phyloP scores from a whole-genome alignment of 2,888 invertebrate species.

The Chrysolina haemoptera region DNA sequence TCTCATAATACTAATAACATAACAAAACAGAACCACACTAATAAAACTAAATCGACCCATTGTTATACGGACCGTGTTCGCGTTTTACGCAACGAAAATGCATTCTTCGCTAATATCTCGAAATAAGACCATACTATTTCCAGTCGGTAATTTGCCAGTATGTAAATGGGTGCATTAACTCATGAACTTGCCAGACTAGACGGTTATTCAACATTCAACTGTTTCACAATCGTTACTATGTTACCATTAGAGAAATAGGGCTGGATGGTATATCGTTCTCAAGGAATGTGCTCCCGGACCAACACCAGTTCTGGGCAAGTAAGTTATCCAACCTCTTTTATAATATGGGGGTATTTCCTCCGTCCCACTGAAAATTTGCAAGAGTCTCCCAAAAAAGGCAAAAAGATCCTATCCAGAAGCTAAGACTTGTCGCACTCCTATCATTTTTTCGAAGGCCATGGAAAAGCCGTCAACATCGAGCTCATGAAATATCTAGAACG shows the following conservation, averaged over 20 bases:
- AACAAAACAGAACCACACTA: conserved; percentile 12
- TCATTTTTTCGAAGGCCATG: no score
- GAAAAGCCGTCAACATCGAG: no score
- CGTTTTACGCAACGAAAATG: conserved; percentile 20
- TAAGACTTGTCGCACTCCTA: no score
- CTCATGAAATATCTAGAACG: no score
- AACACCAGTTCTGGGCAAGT: no score
- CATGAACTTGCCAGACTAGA: conserved; percentile 49
- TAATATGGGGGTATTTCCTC: no score
- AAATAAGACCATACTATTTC: conserved; percentile 40
- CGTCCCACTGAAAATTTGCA: no score
- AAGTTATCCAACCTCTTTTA: no score
- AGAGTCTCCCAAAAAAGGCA: no score
- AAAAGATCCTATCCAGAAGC: no score
- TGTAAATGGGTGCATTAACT: conserved; percentile 43
- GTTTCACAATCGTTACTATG: conserved; percentile 42
- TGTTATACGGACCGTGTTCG: conserved; percentile 17
- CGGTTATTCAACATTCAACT: conserved; percentile 45
- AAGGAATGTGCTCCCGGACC: no score
- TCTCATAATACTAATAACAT: conserved; percentile 22
- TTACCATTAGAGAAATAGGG: conserved; percentile 10
- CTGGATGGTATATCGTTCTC: conserved; percentile 2
- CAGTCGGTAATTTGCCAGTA: conserved; percentile 38
- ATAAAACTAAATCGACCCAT: conserved; percentile 22
- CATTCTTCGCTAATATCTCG: conserved; percentile 19